phyloP scores from a whole-genome alignment of 2,113 vertebrate genomes.

The Ceyx cyanopectus region DNA sequence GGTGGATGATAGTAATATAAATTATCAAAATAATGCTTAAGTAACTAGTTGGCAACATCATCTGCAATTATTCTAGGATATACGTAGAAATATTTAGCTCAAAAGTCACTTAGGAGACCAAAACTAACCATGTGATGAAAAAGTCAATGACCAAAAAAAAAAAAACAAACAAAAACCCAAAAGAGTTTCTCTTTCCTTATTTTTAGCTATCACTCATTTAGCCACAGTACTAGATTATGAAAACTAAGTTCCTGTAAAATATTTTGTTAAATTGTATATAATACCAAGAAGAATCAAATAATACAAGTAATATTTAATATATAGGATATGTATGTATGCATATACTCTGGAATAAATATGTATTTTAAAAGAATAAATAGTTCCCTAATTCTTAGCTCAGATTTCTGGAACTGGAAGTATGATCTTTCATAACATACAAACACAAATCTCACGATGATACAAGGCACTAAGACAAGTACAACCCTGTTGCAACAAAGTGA shows the following conservation, averaged over 20 bases:
- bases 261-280: not conserved
- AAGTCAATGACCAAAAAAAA: not conserved
- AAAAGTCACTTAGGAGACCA: not conserved
- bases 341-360: not conserved
- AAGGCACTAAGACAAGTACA: not conserved
- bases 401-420: not conserved
- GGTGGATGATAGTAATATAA: not conserved
- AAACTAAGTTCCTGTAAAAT: not conserved
- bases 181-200: not conserved
- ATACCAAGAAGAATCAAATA: not conserved
- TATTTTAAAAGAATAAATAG: too few species aligned
- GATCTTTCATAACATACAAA: not conserved
- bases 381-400: not conserved
- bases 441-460: not conserved
- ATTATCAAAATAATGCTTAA: not conserved
- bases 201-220: not conserved
- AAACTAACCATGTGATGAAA: not conserved
- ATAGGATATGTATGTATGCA: rapidly evolving
- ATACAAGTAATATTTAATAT: not conserved
- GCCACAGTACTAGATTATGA: not conserved
- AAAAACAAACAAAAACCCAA: too few species aligned
- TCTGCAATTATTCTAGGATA: not conserved
- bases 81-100: not conserved
- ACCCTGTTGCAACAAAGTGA: not conserved
- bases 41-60: not conserved